Conservation (phyloP, 1,140 invertebrate species). For the Frieseomelitta varia region DNA sequence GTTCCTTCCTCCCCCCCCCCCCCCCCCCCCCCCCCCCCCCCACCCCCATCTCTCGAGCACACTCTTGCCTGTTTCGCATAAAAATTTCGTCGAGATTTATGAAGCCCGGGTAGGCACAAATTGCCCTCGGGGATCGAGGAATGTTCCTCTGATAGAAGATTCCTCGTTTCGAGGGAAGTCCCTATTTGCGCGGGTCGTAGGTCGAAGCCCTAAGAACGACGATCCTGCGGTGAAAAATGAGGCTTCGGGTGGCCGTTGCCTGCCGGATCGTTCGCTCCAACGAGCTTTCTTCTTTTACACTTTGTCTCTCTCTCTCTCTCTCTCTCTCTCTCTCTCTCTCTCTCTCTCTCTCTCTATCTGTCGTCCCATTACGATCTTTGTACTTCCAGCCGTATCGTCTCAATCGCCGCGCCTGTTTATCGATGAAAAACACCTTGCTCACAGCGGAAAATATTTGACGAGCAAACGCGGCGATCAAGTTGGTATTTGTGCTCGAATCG, state of each 20-base stretch:
- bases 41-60: too few species aligned
- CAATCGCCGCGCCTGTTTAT: slow-evolving; percentile 3
- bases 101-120: background rate
- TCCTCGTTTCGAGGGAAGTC: slow-evolving; percentile 52
- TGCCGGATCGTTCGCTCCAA: slow-evolving; percentile 51
- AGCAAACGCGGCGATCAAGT: background rate
- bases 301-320: background rate
- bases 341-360: too few species aligned
- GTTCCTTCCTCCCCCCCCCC: background rate
- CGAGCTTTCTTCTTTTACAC: background rate
- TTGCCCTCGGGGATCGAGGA: slow-evolving; percentile 22
- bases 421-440: background rate
- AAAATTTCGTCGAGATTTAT: slow-evolving; percentile 22
- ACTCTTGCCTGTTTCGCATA: background rate
- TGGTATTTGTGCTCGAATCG: background rate
- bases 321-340: background rate
- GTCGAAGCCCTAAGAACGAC: slow-evolving; percentile 63
- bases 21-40: background rate
- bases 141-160: slow-evolving; percentile 67
- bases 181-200: slow-evolving; percentile 68
- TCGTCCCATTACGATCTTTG: background rate
- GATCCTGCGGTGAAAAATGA: slow-evolving; percentile 71
- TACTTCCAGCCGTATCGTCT: background rate
- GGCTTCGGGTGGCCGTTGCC: slow-evolving; percentile 50
- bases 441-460: background rate